phyloP scores from a whole-genome alignment of 1,140 invertebrate species.

The Notospermus geniculatus region DNA sequence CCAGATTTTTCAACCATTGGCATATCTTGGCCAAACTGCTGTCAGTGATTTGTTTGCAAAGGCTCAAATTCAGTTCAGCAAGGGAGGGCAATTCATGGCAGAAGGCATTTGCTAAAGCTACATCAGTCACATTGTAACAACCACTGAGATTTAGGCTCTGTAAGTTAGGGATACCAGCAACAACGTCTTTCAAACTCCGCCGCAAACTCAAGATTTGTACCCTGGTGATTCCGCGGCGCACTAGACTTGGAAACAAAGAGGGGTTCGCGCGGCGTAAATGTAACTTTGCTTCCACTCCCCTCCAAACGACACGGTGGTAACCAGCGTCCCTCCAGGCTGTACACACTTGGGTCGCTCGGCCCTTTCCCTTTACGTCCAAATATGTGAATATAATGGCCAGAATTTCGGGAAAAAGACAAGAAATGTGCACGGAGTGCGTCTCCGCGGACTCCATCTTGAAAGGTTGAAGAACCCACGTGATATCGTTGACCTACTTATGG shows the following conservation, averaged over 20 bases:
- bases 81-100: constrained; percentile 70
- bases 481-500: no score
- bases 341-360: constrained; percentile 86
- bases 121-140: constrained; percentile 85
- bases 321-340: constrained; percentile 81
- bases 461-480: constrained; percentile 5
- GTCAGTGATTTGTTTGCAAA: constrained; percentile 94
- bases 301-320: constrained; percentile 88
- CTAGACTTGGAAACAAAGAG: constrained; percentile 79
- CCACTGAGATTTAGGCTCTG: constrained; percentile 86
- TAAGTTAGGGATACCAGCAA: constrained; percentile 79
- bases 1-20: constrained; percentile 80
- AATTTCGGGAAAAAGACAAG: constrained; percentile 86
- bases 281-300: constrained; percentile 84
- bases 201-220: constrained; percentile 86
- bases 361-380: constrained; percentile 82
- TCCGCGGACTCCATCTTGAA: constrained; percentile 15
- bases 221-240: constrained; percentile 79
- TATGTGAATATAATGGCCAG: constrained; percentile 88
- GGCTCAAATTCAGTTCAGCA: constrained; percentile 78
- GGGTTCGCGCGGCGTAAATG: constrained; percentile 81
- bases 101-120: constrained; percentile 80
- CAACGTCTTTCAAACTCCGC: constrained; percentile 79
- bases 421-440: constrained; percentile 67
- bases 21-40: constrained; percentile 78